These are phyloP conservation scores for Sphenodon punctatus DNA, from an alignment of 2,797 vertebrate genomes.

Conservation along the genomic window DNA sequence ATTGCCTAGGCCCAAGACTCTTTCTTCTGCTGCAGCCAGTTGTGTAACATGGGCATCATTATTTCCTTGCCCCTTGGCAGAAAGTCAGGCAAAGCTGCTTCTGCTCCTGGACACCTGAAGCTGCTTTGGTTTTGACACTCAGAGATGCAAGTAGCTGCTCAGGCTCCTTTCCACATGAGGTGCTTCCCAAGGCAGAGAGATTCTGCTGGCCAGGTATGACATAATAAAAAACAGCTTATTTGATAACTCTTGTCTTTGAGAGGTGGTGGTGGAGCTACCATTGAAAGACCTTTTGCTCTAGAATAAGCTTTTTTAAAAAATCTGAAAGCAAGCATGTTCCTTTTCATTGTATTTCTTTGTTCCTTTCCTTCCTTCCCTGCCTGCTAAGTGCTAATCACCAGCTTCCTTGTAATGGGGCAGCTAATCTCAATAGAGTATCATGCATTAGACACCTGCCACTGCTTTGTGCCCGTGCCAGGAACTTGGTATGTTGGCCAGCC, in stretches of 20 bases:
- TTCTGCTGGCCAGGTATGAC: background rate
- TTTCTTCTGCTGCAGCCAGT: too few species aligned
- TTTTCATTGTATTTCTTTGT: background rate
- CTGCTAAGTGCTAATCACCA: background rate
- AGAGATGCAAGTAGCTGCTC: too few species aligned
- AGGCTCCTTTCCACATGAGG: background rate
- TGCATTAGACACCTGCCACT: background rate
- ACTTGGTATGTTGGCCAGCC: background rate
- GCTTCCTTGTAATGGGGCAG: background rate
- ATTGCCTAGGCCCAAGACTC: too few species aligned
- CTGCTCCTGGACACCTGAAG: too few species aligned
- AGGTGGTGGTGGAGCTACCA: background rate
- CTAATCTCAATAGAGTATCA: background rate
- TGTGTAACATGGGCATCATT: too few species aligned
- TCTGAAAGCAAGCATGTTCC: background rate
- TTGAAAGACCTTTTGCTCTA: background rate
- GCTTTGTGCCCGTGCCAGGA: background rate
- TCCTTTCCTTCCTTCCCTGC: background rate
- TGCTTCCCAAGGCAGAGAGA: background rate
- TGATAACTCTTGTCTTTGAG: background rate
- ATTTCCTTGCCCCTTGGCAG: too few species aligned
- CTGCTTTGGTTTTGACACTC: too few species aligned
- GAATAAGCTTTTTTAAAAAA: background rate
- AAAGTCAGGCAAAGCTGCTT: background rate
- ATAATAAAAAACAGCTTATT: background rate